phyloP scores from a whole-genome alignment of 2,113 vertebrate species.

The Sapajus apella region DNA sequence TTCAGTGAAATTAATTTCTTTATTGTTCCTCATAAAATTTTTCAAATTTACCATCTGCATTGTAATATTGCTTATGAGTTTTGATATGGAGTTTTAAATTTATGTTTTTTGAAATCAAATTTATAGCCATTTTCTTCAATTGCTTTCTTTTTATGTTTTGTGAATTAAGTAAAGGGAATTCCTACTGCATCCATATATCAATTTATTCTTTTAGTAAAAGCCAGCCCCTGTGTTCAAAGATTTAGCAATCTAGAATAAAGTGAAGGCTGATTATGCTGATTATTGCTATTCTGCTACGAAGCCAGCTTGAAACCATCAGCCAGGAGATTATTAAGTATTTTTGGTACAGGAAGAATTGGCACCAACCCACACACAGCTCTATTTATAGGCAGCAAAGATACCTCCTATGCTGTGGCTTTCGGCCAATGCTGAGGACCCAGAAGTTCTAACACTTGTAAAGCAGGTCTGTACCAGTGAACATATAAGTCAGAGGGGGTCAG shows the following conservation, averaged over 20 bases:
- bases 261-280: neutral
- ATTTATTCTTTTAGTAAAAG: conserved; percentile 31
- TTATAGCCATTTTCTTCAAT: neutral
- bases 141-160: neutral
- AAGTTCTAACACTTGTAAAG: conserved; percentile 20
- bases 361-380: neutral
- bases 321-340: conserved; percentile 28
- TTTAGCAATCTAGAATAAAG: neutral
- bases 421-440: neutral
- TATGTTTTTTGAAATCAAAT: neutral
- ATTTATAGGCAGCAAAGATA: conserved; percentile 32
- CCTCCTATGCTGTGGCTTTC: neutral
- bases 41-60: neutral
- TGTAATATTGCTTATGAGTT: neutral
- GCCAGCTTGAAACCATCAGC: neutral
- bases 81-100: neutral
- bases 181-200: neutral
- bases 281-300: neutral
- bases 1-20: conserved; percentile 12
- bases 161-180: neutral
- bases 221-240: neutral
- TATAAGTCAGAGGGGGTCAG: neutral
- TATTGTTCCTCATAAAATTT: neutral
- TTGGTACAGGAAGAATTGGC: neutral
- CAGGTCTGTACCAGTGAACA: neutral